Percentiles rank a stretch among this genome's conserved stretches.
These are phyloP conservation scores for Sphaeridia pumilis DNA, from an alignment of 2,888 invertebrate genomes.

Conservation along the genomic window DNA sequence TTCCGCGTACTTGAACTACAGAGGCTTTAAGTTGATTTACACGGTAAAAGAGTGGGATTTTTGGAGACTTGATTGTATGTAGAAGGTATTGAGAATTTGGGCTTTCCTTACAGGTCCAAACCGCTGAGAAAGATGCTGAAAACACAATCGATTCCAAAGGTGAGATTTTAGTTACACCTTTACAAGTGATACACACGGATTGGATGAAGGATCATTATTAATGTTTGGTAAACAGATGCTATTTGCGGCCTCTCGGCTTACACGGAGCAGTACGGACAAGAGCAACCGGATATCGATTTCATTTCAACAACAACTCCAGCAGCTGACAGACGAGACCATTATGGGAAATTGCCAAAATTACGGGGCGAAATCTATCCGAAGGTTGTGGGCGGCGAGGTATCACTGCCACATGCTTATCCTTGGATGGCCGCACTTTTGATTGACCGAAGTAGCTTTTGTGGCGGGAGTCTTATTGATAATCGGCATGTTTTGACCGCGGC, in stretches of 20 bases:
- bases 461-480: constrained; percentile 25
- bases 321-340: not conserved
- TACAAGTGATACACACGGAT: too few species aligned
- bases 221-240: too few species aligned
- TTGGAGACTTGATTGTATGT: not conserved
- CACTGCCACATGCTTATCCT: constrained; percentile 23
- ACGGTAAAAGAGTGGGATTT: constrained; percentile 19
- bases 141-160: too few species aligned
- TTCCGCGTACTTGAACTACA: constrained; percentile 32
- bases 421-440: constrained; percentile 34
- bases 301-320: not conserved
- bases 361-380: not conserved
- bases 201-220: too few species aligned
- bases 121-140: too few species aligned
- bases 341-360: not conserved
- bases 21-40: constrained; percentile 35
- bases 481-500: constrained; percentile 31
- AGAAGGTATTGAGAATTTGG: not conserved
- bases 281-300: not conserved
- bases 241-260: not conserved
- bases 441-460: constrained; percentile 32
- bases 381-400: constrained; percentile 26
- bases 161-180: too few species aligned
- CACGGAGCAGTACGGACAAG: not conserved
- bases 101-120: not conserved